Evolutionary conservation across 2,113 vertebrate species (phyloP).

Genomic region (Isurus oxyrinchus): DNA sequence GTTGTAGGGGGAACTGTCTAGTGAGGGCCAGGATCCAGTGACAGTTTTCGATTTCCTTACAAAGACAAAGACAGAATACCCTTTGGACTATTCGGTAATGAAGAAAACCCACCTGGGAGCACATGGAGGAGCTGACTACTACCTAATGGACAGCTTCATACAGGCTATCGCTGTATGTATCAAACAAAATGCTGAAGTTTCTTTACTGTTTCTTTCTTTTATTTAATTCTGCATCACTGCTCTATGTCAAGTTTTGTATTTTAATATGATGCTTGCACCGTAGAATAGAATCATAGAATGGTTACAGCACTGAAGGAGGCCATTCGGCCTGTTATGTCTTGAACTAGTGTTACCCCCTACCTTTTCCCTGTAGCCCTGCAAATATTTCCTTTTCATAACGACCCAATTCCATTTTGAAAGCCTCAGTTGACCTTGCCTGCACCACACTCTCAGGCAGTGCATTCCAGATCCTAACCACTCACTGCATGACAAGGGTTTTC

Average conservation of each 20-base stretch:
- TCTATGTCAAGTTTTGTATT: not conserved
- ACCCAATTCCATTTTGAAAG: not conserved
- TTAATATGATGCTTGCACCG: not conserved
- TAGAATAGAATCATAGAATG: not conserved
- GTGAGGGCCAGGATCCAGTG: constrained; percentile 38
- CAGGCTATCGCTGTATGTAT: constrained; percentile 65
- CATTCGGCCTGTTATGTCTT: not conserved
- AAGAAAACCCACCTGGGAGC: constrained; percentile 40
- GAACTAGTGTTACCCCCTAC: not conserved
- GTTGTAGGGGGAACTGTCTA: constrained; percentile 45
- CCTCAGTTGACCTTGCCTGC: too few relatives aligned
- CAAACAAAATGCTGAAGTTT: constrained; percentile 37
- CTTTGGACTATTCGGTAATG: not conserved
- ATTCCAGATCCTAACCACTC: too few relatives aligned
- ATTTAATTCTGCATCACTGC: not conserved
- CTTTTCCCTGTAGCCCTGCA: not conserved
- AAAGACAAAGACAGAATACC: not conserved
- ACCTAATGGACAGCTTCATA: constrained; percentile 63
- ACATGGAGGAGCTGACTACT: constrained; percentile 63
- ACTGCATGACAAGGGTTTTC: too few relatives aligned
- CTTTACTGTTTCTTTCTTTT: not conserved
- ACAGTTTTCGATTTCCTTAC: constrained; percentile 43
- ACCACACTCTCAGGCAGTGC: too few relatives aligned
- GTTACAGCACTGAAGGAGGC: not conserved
- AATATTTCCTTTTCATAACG: not conserved